These are phyloP conservation scores for Palythoa caribaeorum DNA, from an alignment of 92 coral and sea anemone genomes.

Conservation along the genomic window DNA sequence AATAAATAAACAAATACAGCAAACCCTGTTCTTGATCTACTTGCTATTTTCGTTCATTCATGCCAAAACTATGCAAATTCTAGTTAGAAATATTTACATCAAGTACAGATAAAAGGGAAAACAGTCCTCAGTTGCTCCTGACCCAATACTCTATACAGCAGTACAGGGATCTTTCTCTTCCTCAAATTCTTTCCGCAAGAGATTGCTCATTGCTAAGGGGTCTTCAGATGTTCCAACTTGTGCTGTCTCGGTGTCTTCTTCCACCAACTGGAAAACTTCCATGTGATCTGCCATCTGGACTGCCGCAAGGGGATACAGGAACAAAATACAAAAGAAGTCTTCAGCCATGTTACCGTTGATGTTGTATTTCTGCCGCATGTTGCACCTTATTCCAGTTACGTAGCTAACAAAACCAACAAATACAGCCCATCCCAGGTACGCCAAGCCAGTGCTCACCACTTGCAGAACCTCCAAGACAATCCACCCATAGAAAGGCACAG, in stretches of 20 bases:
- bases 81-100: too few species aligned
- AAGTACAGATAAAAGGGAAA: too few species aligned
- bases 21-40: too few species aligned
- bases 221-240: not conserved
- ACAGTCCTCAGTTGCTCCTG: not conserved
- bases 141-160: not conserved
- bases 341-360: slow-evolving; percentile 83
- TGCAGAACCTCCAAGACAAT: slow-evolving; percentile 63
- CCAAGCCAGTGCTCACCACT: slow-evolving; percentile 61
- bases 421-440: slow-evolving; percentile 76
- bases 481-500: slow-evolving; percentile 73
- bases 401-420: slow-evolving; percentile 77
- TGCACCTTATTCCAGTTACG: slow-evolving; percentile 66
- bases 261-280: not conserved
- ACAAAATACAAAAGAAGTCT: slow-evolving; percentile 61
- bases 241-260: not conserved
- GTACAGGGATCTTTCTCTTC: not conserved
- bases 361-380: slow-evolving; percentile 79
- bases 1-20: too few species aligned
- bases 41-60: too few species aligned
- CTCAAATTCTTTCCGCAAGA: not conserved
- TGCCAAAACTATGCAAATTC: too few species aligned
- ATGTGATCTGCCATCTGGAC: not conserved
- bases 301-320: not conserved
- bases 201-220: not conserved